phyloP scores from a whole-genome alignment of 2,113 vertebrate species.

The Neoarius graeffei region DNA sequence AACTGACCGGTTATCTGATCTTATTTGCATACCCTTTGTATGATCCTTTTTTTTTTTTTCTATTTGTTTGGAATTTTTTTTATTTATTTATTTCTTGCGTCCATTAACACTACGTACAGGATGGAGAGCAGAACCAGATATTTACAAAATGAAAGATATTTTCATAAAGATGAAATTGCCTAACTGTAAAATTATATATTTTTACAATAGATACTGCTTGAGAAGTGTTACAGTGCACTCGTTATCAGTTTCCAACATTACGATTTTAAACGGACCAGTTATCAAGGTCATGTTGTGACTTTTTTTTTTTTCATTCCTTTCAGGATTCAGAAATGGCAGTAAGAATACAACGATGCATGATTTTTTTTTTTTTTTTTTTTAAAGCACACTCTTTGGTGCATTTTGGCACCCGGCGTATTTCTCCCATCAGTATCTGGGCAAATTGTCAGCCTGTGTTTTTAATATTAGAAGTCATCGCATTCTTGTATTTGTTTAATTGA shows the following conservation, averaged over 20 bases:
- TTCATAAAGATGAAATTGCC: conserved; percentile 54
- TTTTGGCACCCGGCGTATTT: conserved; percentile 43
- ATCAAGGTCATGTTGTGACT: background rate
- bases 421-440: conserved; percentile 44
- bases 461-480: conserved; percentile 52
- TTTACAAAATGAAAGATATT: conserved; percentile 55
- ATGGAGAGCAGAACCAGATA: conserved; percentile 52
- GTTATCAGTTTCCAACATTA: conserved; percentile 21
- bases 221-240: conserved; percentile 53
- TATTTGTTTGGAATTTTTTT: conserved; percentile 37
- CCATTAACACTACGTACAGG: conserved; percentile 55
- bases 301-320: conserved; percentile 23
- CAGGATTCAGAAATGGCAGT: conserved; percentile 26
- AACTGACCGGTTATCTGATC: conserved; percentile 49
- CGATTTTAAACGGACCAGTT: conserved; percentile 36
- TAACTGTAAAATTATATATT: conserved; percentile 57
- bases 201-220: conserved; percentile 54
- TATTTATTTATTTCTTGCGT: conserved; percentile 57
- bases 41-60: conserved; percentile 32
- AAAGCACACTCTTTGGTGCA: conserved; percentile 39
- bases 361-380: background rate
- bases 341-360: conserved; percentile 34
- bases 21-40: conserved; percentile 50
- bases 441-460: conserved; percentile 39
- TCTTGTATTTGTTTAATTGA: conserved; percentile 55